Conservation (phyloP, 2,888 invertebrate species). For the Lycocerus yunnanus region DNA sequence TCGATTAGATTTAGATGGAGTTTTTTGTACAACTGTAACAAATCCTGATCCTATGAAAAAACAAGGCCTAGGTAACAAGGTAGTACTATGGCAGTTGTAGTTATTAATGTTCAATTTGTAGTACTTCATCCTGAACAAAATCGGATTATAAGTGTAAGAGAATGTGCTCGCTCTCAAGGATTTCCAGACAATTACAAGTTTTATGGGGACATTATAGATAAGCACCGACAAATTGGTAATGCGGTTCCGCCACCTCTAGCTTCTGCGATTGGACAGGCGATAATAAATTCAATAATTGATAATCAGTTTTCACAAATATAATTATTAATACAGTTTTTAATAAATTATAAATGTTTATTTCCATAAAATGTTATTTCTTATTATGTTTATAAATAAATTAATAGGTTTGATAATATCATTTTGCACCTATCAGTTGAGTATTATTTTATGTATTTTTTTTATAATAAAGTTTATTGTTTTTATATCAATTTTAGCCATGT, state of each 20-base stretch:
- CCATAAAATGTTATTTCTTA: no score
- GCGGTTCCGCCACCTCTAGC: slow-evolving; percentile 87
- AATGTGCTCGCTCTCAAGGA: slow-evolving; percentile 88
- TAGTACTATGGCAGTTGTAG: not conserved
- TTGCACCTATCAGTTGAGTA: no score
- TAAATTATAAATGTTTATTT: no score
- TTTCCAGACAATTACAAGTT: slow-evolving; percentile 79
- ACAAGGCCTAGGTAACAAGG: slow-evolving; percentile 67
- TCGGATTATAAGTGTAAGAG: slow-evolving; percentile 84
- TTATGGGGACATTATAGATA: slow-evolving; percentile 74
- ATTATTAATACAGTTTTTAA: not conserved
- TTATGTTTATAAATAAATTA: no score
- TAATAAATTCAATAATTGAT: slow-evolving; percentile 58
- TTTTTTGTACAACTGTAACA: slow-evolving; percentile 81
- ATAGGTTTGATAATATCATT: no score
- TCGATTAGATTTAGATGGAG: slow-evolving; percentile 80
- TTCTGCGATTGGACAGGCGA: slow-evolving; percentile 76
- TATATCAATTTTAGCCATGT: no score
- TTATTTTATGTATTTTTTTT: no score
- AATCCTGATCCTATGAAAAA: slow-evolving; percentile 92
- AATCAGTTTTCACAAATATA: not conserved
- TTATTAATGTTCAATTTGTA: slow-evolving; percentile 27
- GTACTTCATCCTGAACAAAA: slow-evolving; percentile 81
- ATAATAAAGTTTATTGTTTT: no score
- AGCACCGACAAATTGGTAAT: slow-evolving; percentile 86